Conservation (phyloP, 1,140 invertebrate species). For the Thrips palmi region DNA sequence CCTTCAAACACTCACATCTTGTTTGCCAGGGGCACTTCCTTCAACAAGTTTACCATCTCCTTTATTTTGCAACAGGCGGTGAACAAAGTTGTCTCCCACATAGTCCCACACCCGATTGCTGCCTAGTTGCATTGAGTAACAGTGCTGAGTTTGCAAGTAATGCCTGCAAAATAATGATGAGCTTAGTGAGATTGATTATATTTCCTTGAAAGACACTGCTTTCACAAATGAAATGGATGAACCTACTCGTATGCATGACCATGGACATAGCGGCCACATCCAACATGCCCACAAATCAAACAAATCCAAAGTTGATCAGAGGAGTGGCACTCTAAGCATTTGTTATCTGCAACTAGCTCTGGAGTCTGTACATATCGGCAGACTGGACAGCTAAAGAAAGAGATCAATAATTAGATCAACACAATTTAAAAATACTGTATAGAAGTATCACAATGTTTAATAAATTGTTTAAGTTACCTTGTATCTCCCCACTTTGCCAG, state of each 20-base stretch:
- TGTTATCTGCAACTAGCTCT: constrained; percentile 63
- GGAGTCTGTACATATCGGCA: constrained; percentile 83
- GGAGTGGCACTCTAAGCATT: constrained; percentile 62
- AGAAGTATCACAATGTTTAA: constrained; percentile 1
- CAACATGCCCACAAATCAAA: constrained; percentile 94
- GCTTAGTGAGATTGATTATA: constrained; percentile 11
- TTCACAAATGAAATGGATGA: constrained; percentile 10
- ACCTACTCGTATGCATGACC: constrained; percentile 47
- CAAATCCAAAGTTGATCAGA: constrained; percentile 93
- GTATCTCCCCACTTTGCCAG: constrained; percentile 93
- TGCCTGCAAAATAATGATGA: constrained; percentile 39
- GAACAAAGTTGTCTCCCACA: constrained; percentile 90
- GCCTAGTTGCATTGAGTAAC: constrained; percentile 89
- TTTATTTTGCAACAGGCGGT: constrained; percentile 89
- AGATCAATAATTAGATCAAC: constrained; percentile 5
- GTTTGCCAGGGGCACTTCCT: constrained; percentile 29
- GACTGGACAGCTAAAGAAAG: constrained; percentile 35
- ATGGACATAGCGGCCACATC: constrained; percentile 71
- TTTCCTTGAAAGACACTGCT: constrained; percentile 8
- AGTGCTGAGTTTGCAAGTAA: constrained; percentile 88
- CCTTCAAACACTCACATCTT: constrained; percentile 9
- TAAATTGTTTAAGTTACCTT: constrained; percentile 23
- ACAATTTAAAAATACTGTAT: neutral
- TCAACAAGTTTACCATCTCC: constrained; percentile 94
- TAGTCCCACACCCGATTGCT: constrained; percentile 98